Percentiles rank a stretch among this genome's conserved stretches.
Evolutionary conservation across 1,140 invertebrate genomes (phyloP).

Genomic region (Drosophila santomea): DNA sequence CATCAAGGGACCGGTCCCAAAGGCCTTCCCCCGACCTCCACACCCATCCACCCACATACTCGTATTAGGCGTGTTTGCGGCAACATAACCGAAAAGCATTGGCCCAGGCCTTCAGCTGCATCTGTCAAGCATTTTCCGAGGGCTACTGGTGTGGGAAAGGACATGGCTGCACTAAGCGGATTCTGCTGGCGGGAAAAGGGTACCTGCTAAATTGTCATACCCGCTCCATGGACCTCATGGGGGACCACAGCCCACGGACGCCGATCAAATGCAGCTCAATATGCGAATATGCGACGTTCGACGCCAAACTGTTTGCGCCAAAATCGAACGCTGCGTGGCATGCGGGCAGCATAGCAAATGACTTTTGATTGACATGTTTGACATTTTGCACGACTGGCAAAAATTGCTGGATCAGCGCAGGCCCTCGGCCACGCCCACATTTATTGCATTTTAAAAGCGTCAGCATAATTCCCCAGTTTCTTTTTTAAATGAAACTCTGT

Average conservation of each 20-base stretch:
- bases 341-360: slow-evolving; percentile 65
- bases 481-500: slow-evolving; percentile 36
- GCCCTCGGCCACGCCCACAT: slow-evolving; percentile 24
- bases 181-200: slow-evolving; percentile 29
- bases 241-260: not conserved
- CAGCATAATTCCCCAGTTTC: slow-evolving; percentile 70
- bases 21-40: slow-evolving; percentile 8
- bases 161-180: slow-evolving; percentile 49
- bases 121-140: slow-evolving; percentile 9
- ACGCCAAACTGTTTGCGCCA: slow-evolving; percentile 43
- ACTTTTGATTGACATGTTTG: slow-evolving; percentile 83
- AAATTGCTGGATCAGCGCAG: slow-evolving; percentile 57
- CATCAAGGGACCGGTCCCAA: slow-evolving; percentile 31
- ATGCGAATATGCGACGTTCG: slow-evolving; percentile 29
- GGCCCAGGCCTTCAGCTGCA: slow-evolving; percentile 22
- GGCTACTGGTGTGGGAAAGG: not conserved
- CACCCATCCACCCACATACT: not conserved
- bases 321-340: slow-evolving; percentile 55
- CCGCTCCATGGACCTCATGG: slow-evolving; percentile 12
- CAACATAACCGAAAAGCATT: slow-evolving; percentile 30
- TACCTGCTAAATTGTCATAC: slow-evolving; percentile 52
- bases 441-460: slow-evolving; percentile 77
- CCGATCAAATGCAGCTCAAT: slow-evolving; percentile 46
- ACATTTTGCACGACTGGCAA: slow-evolving; percentile 78
- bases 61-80: slow-evolving; percentile 7